Percentiles rank a stretch among this genome's conserved stretches.
Conservation (phyloP, 2,797 vertebrate genomes). For the Aeoliscus strigatus region DNA sequence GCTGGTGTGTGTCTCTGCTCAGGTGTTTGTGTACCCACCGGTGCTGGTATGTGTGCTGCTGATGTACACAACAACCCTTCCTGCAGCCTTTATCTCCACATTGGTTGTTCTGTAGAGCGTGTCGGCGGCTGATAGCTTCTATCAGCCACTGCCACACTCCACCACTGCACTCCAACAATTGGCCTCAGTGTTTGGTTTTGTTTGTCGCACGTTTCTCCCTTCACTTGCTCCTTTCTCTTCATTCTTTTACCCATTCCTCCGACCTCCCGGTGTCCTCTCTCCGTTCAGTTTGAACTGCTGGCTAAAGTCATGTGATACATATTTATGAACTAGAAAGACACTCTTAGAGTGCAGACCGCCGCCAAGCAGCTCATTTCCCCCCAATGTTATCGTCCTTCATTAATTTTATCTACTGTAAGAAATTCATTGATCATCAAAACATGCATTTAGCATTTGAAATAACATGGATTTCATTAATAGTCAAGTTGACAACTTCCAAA, state of each 20-base stretch:
- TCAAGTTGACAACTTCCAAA: too few relatives aligned
- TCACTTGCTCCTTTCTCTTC: constrained; percentile 10
- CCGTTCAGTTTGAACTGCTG: constrained; percentile 8
- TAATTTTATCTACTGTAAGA: too few relatives aligned
- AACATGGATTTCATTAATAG: too few relatives aligned
- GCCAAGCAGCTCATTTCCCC: too few relatives aligned
- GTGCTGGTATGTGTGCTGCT: constrained; percentile 2
- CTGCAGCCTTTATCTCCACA: constrained; percentile 47
- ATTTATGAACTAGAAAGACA: too few relatives aligned
- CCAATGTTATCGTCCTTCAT: too few relatives aligned
- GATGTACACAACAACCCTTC: constrained; percentile 49
- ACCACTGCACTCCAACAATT: constrained; percentile 13
- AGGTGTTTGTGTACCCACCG: neutral
- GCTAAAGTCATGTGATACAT: neutral
- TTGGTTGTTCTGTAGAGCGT: constrained; percentile 47
- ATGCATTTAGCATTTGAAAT: too few relatives aligned
- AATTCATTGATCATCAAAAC: too few relatives aligned
- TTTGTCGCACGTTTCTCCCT: constrained; percentile 1
- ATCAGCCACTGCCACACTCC: constrained; percentile 49
- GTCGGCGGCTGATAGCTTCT: constrained; percentile 56
- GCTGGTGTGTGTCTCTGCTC: neutral
- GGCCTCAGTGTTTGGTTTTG: constrained; percentile 3
- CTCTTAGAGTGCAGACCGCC: too few relatives aligned
- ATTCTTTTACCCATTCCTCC: constrained; percentile 7
- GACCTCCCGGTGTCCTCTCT: constrained; percentile 20